Base-by-base conservation (phyloP, 2,888 invertebrate species). In the Cryptus armator region DNA sequence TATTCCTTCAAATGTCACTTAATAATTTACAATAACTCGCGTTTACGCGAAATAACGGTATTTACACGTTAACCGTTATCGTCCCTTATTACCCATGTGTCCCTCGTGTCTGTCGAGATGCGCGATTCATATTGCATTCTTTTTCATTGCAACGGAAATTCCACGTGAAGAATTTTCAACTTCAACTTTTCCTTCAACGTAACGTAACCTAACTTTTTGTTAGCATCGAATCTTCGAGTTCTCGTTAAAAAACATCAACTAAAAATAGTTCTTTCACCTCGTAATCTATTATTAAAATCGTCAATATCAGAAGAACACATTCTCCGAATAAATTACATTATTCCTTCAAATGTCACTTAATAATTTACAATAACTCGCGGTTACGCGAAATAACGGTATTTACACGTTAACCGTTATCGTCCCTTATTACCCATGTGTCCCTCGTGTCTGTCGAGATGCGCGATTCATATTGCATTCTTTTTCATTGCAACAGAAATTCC, bases 61-160 rank as follows among this genome's bases (percentile, higher is more conserved):
- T 12, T 24, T n/a, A 10, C 59, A 4, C 24, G 12, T 32, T 14
- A 32, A 16, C 78, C 74, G 51, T 68, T 68, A 19, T 37, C 29
- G 0, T 48, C 4, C 14, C 14, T 29, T 16, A 14, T 48, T 48
- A 12, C 7, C n/a, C 59, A 56, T 43, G 46, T 59, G 19, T 66
- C 19, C n/a, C 37, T 12, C 68, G 16, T 3, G 32, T 62, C 32
- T 14, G 32, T 64, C 48, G 48, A 4, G 32, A 64, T 64, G 0
- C 68, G 68, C 56, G 77, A 68, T 78, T 43, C 59, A 68, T 68
- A 78, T 68, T 56, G 68, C 16, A 32, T 32, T 37, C 37, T 37
- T 37, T 37, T 37, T 6, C 37, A 37, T 37, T 6, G 37, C 37
- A 2, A 37, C 37, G 6, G 2, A 37, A 37, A 6, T 37, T 37